Evolutionary conservation across 2,888 invertebrate genomes (phyloP).

Genomic region (Stramonita haemastoma): DNA sequence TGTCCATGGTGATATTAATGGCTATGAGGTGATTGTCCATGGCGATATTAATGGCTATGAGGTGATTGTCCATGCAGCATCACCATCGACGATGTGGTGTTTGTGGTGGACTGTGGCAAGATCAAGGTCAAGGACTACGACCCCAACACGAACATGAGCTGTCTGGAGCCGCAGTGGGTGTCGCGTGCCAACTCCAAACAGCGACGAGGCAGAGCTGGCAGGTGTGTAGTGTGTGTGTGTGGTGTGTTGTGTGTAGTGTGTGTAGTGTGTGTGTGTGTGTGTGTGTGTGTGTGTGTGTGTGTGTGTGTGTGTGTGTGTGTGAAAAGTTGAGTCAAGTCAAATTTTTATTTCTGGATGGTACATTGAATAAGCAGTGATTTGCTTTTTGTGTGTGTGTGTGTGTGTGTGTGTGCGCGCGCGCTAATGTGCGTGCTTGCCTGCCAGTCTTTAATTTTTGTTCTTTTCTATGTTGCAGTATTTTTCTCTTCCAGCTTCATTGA

Average conservation of each 20-base stretch:
- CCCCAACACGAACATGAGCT: slow-evolving; percentile 84
- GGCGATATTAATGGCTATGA: not conserved
- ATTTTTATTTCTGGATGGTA: too few species aligned
- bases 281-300: not conserved
- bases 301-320: too few species aligned
- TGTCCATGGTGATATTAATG: too few species aligned
- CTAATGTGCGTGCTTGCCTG: not conserved
- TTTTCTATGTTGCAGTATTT: too few species aligned
- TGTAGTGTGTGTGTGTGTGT: not conserved
- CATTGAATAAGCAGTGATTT: too few species aligned
- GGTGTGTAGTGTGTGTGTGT: slow-evolving; percentile 73
- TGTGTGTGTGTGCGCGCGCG: not conserved
- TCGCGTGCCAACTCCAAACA: slow-evolving; percentile 91
- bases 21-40: too few species aligned
- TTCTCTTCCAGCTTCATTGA: too few species aligned
- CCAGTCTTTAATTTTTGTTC: too few species aligned
- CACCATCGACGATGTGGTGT: slow-evolving; percentile 96
- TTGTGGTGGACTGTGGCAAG: slow-evolving; percentile 91
- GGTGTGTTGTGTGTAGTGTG: too few species aligned
- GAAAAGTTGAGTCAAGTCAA: too few species aligned
- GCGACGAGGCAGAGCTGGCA: slow-evolving; percentile 91
- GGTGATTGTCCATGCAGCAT: slow-evolving; percentile 80
- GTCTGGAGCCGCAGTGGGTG: slow-evolving; percentile 87
- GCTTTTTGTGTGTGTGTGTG: not conserved
- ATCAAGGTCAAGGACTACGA: slow-evolving; percentile 89